Evolutionary conservation across 1,140 invertebrate species (phyloP).

Genomic region (Caenorhabditis briggsae): DNA sequence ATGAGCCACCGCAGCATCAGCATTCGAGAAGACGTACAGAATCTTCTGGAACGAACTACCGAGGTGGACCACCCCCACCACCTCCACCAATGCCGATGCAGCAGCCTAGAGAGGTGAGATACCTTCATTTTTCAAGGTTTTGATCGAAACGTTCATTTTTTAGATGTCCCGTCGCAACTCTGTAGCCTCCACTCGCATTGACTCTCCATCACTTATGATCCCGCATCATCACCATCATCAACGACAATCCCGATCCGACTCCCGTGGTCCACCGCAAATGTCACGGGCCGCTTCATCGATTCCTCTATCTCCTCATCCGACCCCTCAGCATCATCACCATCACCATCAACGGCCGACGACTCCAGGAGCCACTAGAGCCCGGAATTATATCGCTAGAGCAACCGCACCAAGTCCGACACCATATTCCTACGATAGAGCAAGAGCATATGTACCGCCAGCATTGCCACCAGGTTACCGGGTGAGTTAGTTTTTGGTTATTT

Average conservation of each 20-base stretch:
- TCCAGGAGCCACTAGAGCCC: constrained; percentile 67
- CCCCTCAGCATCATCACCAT: constrained; percentile 21
- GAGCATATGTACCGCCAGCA: constrained; percentile 73
- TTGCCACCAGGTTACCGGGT: constrained; percentile 73
- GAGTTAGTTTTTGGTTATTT: too few species aligned
- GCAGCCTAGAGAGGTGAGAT: constrained; percentile 29
- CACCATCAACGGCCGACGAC: constrained; percentile 48
- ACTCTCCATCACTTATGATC: constrained; percentile 21
- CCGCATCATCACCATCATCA: constrained; percentile 58
- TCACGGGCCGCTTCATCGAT: constrained; percentile 49
- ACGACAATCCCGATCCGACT: constrained; percentile 56
- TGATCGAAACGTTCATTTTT: neutral
- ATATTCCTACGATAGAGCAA: constrained; percentile 73
- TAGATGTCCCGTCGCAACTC: constrained; percentile 61
- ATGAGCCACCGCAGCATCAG: constrained; percentile 44
- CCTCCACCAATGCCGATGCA: constrained; percentile 20
- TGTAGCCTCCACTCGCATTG: constrained; percentile 51
- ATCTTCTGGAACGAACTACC: neutral
- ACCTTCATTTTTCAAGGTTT: neutral
- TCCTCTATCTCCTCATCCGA: constrained; percentile 36
- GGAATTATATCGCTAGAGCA: constrained; percentile 66
- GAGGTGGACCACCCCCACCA: constrained; percentile 6
- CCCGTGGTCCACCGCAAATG: constrained; percentile 28
- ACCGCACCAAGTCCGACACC: constrained; percentile 72
- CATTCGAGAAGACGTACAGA: constrained; percentile 16